Base-by-base conservation (phyloP, 2,797 vertebrate genomes). In the Gymnothorax javanicus region DNA sequence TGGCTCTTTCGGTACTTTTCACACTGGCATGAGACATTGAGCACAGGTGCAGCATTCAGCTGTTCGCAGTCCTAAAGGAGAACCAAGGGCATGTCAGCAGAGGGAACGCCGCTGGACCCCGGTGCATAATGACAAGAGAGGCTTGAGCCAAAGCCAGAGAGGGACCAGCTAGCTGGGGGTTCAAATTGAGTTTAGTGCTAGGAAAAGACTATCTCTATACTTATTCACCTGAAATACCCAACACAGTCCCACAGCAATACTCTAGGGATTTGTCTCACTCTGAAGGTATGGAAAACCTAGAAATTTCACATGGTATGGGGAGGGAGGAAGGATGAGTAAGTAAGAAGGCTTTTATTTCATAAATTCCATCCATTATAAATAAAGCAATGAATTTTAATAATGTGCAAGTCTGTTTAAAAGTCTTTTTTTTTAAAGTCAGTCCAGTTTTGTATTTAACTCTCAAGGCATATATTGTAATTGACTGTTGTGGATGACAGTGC, bases 41-140 rank as follows among this genome's bases (percentile, higher is more conserved):
- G 71, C 43, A 82, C 81, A 62, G 79, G 87, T 85, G 88, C 87
- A 84, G 87, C 86, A 54, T 84, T 89, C 87, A 82, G 52, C 87
- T 79, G 73, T 85, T 85, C 73, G 69, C 82, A 50, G 60, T 73
- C 57, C n/a, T 85, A 84, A 91, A 88, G 88, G 89, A 88, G 88
- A 87, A 89, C 60, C 20, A 83, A 87, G 84, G 85, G 81, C 84
- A 86, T 56, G 62, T 52, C 43, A n/a, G 43, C 77, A 62, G 62
- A 81, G 73, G 54, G 17, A 64, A 60, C 52, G 79, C 82, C 57
- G 33, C 75, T 59, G 75, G 73, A 87, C 33, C 73, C 64, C 33
- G n/a, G 75, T 25, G 83, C 20, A 85, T 82, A 75, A 56, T n/a
- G 52, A 62, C 52, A 60, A 77, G 52, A 86, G 57, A 59, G 27